Conservation (phyloP, 2,113 vertebrate genomes). For the Ammospiza caudacuta region DNA sequence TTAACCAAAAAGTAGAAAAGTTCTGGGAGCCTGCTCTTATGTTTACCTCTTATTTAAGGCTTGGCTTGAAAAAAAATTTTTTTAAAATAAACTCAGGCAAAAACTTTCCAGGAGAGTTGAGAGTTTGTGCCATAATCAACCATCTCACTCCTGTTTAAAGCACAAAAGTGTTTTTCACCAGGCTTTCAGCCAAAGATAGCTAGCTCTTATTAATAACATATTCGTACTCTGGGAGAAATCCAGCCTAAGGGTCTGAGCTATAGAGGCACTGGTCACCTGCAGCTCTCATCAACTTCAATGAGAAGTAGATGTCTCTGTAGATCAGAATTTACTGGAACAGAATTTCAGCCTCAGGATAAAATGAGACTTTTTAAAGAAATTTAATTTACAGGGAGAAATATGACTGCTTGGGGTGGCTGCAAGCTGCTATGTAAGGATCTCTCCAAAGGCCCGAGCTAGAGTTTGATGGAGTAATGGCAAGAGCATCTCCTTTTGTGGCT, state of each 20-base stretch:
- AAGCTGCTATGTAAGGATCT: not conserved
- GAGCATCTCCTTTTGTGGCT: not conserved
- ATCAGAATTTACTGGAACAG: constrained; percentile 55
- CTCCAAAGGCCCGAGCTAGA: not conserved
- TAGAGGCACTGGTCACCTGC: constrained; percentile 13
- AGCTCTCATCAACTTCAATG: constrained; percentile 53
- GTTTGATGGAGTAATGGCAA: not conserved
- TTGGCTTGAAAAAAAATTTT: not conserved
- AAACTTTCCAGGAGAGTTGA: not conserved
- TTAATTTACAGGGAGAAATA: constrained; percentile 44
- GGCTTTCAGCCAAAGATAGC: constrained; percentile 1
- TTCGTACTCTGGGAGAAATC: constrained; percentile 2
- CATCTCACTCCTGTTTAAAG: constrained; percentile 4
- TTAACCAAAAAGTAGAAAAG: not conserved
- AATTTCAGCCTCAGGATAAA: constrained; percentile 51
- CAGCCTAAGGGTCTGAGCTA: constrained; percentile 49
- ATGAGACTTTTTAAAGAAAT: constrained; percentile 28
- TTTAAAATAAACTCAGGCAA: constrained; percentile 14
- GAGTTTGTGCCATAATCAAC: not conserved
- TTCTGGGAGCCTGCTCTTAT: not conserved
- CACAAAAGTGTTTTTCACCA: not conserved
- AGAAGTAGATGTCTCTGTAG: constrained; percentile 41
- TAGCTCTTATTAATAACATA: constrained; percentile 24
- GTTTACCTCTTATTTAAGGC: not conserved
- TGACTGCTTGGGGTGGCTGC: not conserved